Evolutionary conservation across 2,113 vertebrate species (phyloP), one percentile per base, ranked within the genome.

Genomic region (Zosterops borbonicus): DNA sequence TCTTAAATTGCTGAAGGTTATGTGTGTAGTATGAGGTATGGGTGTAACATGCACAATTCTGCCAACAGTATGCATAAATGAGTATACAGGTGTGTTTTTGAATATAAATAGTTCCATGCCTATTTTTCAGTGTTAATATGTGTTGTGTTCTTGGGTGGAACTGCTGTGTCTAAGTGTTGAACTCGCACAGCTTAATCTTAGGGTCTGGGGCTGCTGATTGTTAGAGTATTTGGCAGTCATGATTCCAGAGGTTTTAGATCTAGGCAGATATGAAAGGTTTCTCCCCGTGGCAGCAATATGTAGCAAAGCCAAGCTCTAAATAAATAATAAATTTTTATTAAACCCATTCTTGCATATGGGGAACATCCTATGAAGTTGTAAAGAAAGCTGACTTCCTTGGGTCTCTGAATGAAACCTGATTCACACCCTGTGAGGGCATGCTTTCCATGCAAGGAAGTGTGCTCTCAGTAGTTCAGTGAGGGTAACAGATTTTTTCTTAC

Each of bases 291-390:
- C 94, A 89, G 44, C 64, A 94, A 44, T 78, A 83, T 77, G 59
- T 67, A 92, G 63, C 67, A 55, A 89, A 90, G 52, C 78, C 47
- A 78, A 92, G 41, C 60, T 81, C 92, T 93, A 91, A 89, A 81
- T 89, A 89, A 95, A 96, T 89, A 87, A 89, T 90, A 86, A 90
- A 67, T 75, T 68, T 89, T 94, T 92, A 94, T 95, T 95, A 92
- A 96, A 91, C 29, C 83, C 91, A 78, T 93, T 92, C 89, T 84
- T 56, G 47, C 92, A 89, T 94, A 89, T 87, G 92, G 91, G 35
- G 39, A 89, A 49, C 95, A 92, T 89, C 65, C 60, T 78, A 10
- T 23, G n/a, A 73, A 90, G 41, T 16, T 67, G 12, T 67, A 31
- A 28, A 17, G 83, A 52, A 81, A 59, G 39, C 73, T 87, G 33